A percentile compares a stretch with the other conserved stretches of the same genome.
Conservation (phyloP, 1,140 invertebrate species). For the Vanessa atalanta region DNA sequence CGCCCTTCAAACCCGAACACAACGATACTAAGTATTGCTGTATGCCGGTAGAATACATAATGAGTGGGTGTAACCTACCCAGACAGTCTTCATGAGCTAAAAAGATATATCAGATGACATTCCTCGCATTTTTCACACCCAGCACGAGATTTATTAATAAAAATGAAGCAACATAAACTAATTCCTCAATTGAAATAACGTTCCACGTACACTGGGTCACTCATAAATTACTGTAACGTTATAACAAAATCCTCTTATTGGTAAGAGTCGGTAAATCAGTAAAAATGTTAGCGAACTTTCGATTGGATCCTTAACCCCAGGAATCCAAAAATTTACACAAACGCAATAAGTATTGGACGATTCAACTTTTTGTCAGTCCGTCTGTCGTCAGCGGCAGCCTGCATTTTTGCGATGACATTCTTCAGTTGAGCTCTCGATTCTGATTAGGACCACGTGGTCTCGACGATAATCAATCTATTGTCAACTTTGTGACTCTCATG, state of each 20-base stretch:
- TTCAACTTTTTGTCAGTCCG: slow-evolving; percentile 65
- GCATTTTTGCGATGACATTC: slow-evolving; percentile 68
- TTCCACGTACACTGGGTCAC: too few relatives aligned
- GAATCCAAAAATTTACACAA: slow-evolving; percentile 76
- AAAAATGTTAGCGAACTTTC: not conserved
- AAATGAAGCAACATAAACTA: too few relatives aligned
- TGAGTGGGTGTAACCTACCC: too few relatives aligned
- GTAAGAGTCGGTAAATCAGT: not conserved
- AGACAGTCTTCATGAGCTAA: too few relatives aligned
- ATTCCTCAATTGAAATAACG: too few relatives aligned
- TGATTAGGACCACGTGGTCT: slow-evolving; percentile 52
- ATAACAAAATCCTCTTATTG: not conserved
- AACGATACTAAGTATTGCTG: too few relatives aligned
- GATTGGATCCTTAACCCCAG: slow-evolving; percentile 24
- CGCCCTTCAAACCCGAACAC: too few relatives aligned
- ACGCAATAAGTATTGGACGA: slow-evolving; percentile 66
- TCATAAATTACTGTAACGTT: too few relatives aligned
- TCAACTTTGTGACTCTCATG: slow-evolving; percentile 25
- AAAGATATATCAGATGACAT: too few relatives aligned
- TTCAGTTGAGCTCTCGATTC: slow-evolving; percentile 52
- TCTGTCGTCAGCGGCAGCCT: slow-evolving; percentile 45
- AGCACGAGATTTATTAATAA: too few relatives aligned
- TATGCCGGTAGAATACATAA: too few relatives aligned
- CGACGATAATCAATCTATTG: slow-evolving; percentile 9
- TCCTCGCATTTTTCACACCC: too few relatives aligned